Evolutionary conservation across 2,888 invertebrate species (phyloP), one percentile per base, ranked within the genome.

Genomic region (Amorpha juglandis): DNA sequence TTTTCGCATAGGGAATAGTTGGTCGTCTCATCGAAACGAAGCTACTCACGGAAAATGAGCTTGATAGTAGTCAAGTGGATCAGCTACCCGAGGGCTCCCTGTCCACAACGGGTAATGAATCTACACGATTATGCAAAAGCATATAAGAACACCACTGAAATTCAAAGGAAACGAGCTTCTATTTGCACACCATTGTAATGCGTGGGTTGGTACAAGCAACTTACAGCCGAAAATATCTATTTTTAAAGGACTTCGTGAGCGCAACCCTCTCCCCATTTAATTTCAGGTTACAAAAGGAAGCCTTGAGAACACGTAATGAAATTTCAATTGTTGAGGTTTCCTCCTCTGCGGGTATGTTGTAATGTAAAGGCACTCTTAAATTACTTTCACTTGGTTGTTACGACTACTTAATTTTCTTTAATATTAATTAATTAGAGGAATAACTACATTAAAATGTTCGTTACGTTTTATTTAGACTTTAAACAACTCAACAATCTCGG

Each of bases 321-420:
- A 78, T 77, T 79, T 75, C 76, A 78, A 78, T 78, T 77, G 74
- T 73, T 66, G 68, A 71, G 75, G 71, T 67, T 74, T 74, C 67
- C 63, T 71, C 68, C 67, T 76, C 73, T 76, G 74, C 70, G 50
- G 69, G 66, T 51, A 50, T 66, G 53, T 65, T 73, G 71, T 70
- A 70, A 72, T 73, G 70, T 71, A 72, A 75, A 70, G 67, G 65
- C 66, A 69, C 74, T 70, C 68, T 68, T 65, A 68, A 69, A 38
- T 64, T 67, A 64, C 63, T 68, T 74, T 69, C 9, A 21, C 21
- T 16, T 63, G 58, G 53, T 67, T 52, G 48, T 52, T 63, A 53
- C 16, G 35, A 53, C 33, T 58, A 33, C 48, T 48, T 16, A 55
- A 45, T 12, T 47, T 45, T 45, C 16, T 47, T 27, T 63, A 14